Conservation (phyloP, 2,113 vertebrate genomes). For the Centrocercus urophasianus region DNA sequence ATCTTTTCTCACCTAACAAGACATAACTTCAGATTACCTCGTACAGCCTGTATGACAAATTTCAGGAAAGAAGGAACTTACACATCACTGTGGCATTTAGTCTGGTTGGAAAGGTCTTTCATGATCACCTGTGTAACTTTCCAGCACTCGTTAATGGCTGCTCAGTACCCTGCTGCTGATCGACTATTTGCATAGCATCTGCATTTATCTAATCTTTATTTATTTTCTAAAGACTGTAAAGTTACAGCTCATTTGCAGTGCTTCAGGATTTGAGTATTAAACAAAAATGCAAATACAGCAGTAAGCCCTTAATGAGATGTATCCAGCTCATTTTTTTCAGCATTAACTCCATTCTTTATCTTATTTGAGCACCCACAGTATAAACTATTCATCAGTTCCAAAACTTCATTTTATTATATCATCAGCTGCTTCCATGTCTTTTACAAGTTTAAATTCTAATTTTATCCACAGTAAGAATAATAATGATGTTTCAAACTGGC, state of each 20-base stretch:
- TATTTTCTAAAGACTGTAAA: conserved; percentile 72
- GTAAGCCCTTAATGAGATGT: conserved; percentile 73
- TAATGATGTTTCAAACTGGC: background rate
- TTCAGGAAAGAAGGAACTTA: conserved; percentile 58
- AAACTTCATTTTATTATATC: conserved; percentile 63
- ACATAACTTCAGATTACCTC: conserved; percentile 46
- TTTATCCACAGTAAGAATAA: conserved; percentile 2
- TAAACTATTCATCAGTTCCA: conserved; percentile 27
- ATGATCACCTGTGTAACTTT: conserved; percentile 49
- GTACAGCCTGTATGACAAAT: conserved; percentile 47
- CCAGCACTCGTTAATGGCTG: conserved; percentile 35
- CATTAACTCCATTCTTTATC: conserved; percentile 67
- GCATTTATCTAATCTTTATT: conserved; percentile 73
- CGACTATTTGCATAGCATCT: conserved; percentile 61
- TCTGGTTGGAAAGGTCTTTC: conserved; percentile 39
- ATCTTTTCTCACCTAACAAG: conserved; percentile 60
- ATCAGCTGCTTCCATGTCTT: conserved; percentile 15
- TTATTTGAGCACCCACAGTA: conserved; percentile 31
- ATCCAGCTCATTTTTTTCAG: conserved; percentile 72
- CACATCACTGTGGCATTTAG: conserved; percentile 31
- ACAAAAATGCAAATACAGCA: conserved; percentile 77
- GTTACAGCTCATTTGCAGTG: conserved; percentile 76
- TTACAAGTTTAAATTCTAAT: conserved; percentile 38
- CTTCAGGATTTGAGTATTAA: conserved; percentile 72
- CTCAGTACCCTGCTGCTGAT: conserved; percentile 59